A percentile compares a stretch with the other conserved stretches of the same genome.
Evolutionary conservation across 2,797 vertebrate species (phyloP).

Genomic region (Girardinus metallicus): DNA sequence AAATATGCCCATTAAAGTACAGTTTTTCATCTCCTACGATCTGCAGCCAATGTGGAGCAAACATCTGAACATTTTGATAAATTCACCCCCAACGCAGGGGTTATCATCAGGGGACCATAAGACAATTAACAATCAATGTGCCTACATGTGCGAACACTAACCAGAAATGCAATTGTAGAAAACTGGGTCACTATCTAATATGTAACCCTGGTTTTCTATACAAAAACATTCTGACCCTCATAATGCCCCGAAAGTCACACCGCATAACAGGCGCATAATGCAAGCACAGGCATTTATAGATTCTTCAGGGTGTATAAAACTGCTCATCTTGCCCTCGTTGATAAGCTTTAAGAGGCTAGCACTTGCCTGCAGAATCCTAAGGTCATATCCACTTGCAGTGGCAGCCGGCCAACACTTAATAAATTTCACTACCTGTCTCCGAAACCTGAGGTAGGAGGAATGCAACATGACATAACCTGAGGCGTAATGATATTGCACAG

Average conservation of each 20-base stretch:
- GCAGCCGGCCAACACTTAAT: slow-evolving; percentile 70
- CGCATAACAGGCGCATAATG: slow-evolving; percentile 44
- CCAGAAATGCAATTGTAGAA: slow-evolving; percentile 18
- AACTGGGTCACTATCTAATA: slow-evolving; percentile 43
- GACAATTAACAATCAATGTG: slow-evolving; percentile 58
- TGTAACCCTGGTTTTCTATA: slow-evolving; percentile 36
- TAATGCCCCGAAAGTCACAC: slow-evolving; percentile 44
- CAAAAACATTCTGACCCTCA: slow-evolving; percentile 60
- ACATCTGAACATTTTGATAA: slow-evolving; percentile 46
- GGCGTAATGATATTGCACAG: slow-evolving; percentile 35
- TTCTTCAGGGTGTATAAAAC: slow-evolving; percentile 54
- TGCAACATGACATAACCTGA: slow-evolving; percentile 65
- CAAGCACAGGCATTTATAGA: slow-evolving; percentile 64
- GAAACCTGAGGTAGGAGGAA: slow-evolving; percentile 58
- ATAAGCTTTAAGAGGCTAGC: slow-evolving; percentile 52
- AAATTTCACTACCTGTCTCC: slow-evolving; percentile 67
- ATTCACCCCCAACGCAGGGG: slow-evolving; percentile 33
- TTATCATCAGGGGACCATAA: slow-evolving; percentile 47
- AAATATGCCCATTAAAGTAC: slow-evolving; percentile 42
- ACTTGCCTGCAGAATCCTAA: slow-evolving; percentile 56
- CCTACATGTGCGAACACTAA: slow-evolving; percentile 5
- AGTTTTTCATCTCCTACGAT: not conserved
- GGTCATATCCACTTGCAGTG: slow-evolving; percentile 59
- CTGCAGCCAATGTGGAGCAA: slow-evolving; percentile 12
- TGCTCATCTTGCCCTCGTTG: slow-evolving; percentile 52